Conservation (phyloP, 1,140 invertebrate genomes). For the Cherax quadricarinatus region DNA sequence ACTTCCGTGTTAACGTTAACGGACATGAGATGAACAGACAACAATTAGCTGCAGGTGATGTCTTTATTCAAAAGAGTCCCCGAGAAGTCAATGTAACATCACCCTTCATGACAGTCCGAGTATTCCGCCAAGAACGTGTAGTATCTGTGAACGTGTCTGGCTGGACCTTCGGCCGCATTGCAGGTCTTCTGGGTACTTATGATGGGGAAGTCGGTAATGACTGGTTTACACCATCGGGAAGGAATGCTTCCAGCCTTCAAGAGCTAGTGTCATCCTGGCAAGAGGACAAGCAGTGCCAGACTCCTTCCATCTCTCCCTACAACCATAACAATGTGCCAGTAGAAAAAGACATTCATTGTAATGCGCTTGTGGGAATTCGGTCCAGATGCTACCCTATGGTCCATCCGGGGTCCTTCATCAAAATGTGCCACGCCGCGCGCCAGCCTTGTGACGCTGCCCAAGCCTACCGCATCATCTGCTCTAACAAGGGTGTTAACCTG, state of each 20-base stretch:
- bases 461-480: conserved; percentile 23
- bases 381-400: conserved; percentile 37
- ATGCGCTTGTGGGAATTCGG: conserved; percentile 21
- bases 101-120: conserved; percentile 5
- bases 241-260: not conserved
- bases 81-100: not conserved
- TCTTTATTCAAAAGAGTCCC: not conserved
- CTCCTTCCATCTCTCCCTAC: not conserved
- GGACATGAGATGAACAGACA: not conserved
- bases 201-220: conserved; percentile 37
- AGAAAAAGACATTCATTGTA: not conserved
- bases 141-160: conserved; percentile 34
- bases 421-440: conserved; percentile 25
- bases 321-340: not conserved
- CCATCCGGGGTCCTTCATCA: conserved; percentile 30
- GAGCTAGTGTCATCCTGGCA: conserved; percentile 45
- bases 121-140: not conserved
- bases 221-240: conserved; percentile 31
- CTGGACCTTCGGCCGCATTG: conserved; percentile 40
- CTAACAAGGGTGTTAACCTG: not conserved
- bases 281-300: conserved; percentile 36
- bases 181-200: conserved; percentile 31
- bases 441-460: conserved; percentile 37
- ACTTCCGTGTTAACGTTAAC: conserved; percentile 9
- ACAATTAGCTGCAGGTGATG: not conserved